phyloP scores from a whole-genome alignment of 2,888 invertebrate species.

The Pheosia tremula region DNA sequence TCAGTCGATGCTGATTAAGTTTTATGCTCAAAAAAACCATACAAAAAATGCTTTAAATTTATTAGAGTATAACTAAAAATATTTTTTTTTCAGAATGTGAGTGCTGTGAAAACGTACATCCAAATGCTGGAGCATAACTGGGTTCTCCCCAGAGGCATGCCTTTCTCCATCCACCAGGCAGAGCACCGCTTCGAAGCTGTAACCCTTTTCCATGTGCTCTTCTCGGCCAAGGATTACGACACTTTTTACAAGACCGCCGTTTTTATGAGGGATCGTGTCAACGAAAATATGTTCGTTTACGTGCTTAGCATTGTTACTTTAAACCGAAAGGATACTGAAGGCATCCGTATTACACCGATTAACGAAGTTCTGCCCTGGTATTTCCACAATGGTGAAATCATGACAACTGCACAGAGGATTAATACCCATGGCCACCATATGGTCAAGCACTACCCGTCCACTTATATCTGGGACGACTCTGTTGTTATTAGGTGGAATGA shows the following conservation, averaged over 20 bases:
- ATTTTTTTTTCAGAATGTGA: slow-evolving; percentile 73
- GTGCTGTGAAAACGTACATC: slow-evolving; percentile 82
- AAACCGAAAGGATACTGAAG: slow-evolving; percentile 86
- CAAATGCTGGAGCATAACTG: slow-evolving; percentile 79
- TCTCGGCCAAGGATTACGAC: slow-evolving; percentile 88
- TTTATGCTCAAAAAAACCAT: not conserved
- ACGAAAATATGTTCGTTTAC: slow-evolving; percentile 88
- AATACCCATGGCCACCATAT: slow-evolving; percentile 65
- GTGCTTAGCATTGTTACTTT: slow-evolving; percentile 86
- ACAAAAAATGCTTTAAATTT: not conserved
- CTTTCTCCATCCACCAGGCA: slow-evolving; percentile 84
- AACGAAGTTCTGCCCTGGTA: slow-evolving; percentile 90
- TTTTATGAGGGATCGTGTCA: slow-evolving; percentile 87
- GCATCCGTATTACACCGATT: slow-evolving; percentile 87
- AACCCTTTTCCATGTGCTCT: slow-evolving; percentile 87
- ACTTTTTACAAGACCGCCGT: slow-evolving; percentile 88
- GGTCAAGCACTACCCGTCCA: slow-evolving; percentile 59
- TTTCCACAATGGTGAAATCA: slow-evolving; percentile 88
- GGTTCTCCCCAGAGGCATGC: slow-evolving; percentile 82
- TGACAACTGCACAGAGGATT: slow-evolving; percentile 87
- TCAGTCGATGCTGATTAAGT: not conserved
- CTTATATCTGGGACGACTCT: slow-evolving; percentile 70
- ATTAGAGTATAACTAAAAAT: not conserved
- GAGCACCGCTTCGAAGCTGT: slow-evolving; percentile 85
- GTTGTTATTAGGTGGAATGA: slow-evolving; percentile 86